Conservation (phyloP, 2,888 invertebrate genomes). For the Oscheius myriophilus region DNA sequence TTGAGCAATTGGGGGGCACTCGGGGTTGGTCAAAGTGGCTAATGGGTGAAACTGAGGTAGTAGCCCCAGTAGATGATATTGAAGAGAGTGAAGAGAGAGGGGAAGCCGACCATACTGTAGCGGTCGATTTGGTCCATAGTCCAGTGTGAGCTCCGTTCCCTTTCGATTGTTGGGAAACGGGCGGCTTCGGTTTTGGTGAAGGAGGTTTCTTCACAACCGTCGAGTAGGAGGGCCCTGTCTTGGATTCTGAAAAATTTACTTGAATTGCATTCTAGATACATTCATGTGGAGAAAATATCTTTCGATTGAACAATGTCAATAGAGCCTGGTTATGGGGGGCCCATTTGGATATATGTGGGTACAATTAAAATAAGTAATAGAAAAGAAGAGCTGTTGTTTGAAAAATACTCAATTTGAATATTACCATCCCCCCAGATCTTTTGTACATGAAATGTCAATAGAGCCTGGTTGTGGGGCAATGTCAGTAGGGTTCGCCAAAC, state of each 20-base stretch:
- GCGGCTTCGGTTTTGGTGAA: slow-evolving; percentile 34
- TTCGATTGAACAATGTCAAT: too few relatives aligned
- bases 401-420: too few relatives aligned
- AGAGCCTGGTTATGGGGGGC: too few relatives aligned
- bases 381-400: too few relatives aligned
- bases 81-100: slow-evolving; percentile 62
- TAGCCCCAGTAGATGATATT: slow-evolving; percentile 69
- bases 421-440: too few relatives aligned
- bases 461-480: too few relatives aligned
- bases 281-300: neutral
- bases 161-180: slow-evolving; percentile 9
- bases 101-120: slow-evolving; percentile 59
- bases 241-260: slow-evolving; percentile 25
- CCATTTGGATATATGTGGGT: too few relatives aligned
- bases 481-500: too few relatives aligned
- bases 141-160: slow-evolving; percentile 21
- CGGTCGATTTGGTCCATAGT: slow-evolving; percentile 62
- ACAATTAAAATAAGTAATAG: too few relatives aligned
- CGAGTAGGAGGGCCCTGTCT: slow-evolving; percentile 51
- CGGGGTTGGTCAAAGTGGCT: neutral
- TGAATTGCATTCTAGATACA: neutral
- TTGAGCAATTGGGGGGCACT: slow-evolving; percentile 1
- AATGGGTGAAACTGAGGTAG: slow-evolving; percentile 56
- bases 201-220: slow-evolving; percentile 48
- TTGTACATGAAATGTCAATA: too few relatives aligned